Percentiles rank a stretch among this genome's conserved stretches.
phyloP scores from a whole-genome alignment of 2,888 invertebrate species.

The Nudaria mundana region DNA sequence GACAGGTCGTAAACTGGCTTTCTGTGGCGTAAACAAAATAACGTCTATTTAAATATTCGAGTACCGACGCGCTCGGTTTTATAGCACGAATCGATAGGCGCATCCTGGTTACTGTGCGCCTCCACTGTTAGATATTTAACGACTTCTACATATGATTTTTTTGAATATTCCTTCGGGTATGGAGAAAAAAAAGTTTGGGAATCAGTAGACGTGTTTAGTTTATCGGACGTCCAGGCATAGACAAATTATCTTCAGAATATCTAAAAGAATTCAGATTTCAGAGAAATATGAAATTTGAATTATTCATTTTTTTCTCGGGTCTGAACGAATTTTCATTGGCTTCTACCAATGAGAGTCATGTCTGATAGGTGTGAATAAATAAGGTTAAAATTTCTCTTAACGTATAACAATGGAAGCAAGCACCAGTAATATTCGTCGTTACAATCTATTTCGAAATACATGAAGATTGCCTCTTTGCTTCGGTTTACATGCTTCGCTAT shows the following conservation, averaged over 20 bases:
- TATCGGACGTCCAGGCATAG: no score
- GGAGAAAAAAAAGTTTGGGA: no score
- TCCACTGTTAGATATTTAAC: conserved; percentile 26
- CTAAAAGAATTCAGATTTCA: no score
- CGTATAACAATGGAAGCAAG: conserved; percentile 21
- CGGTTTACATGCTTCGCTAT: conserved; percentile 3
- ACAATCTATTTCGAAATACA: conserved; percentile 29
- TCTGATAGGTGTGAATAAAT: no score
- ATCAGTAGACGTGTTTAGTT: no score
- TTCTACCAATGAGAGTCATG: background rate
- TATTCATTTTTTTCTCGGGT: no score
- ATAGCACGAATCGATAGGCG: conserved; percentile 58
- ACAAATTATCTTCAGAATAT: no score
- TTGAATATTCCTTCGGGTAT: no score
- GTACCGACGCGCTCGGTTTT: conserved; percentile 37
- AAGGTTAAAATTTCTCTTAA: background rate
- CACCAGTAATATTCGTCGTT: background rate
- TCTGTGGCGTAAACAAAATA: conserved; percentile 41
- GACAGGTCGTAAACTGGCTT: conserved; percentile 35
- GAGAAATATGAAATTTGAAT: no score
- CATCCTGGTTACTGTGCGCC: conserved; percentile 34
- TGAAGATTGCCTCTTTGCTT: conserved; percentile 15
- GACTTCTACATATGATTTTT: no score
- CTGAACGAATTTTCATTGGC: background rate
- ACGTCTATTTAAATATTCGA: conserved; percentile 47